Conservation (phyloP, 2,888 invertebrate species). For the Agrotis segetum region DNA sequence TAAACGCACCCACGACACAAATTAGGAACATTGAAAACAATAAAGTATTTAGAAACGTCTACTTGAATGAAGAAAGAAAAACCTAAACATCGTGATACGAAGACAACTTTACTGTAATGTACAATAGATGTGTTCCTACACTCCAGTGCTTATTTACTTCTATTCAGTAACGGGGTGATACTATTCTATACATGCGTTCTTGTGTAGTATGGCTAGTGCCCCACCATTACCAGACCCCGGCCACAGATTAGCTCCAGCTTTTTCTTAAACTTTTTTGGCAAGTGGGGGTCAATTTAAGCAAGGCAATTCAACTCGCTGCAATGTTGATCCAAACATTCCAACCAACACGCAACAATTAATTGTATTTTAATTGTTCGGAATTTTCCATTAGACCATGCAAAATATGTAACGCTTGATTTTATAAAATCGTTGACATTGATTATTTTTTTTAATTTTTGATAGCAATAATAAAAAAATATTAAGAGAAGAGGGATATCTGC, state of each 20-base stretch:
- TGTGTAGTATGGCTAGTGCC: not conserved
- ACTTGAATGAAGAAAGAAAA: slow-evolving; percentile 2
- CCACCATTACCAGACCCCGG: not conserved
- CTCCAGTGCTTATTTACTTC: slow-evolving; percentile 10
- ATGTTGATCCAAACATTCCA: not conserved
- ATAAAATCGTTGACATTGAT: too few relatives aligned
- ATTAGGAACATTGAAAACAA: not conserved
- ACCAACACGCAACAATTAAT: slow-evolving; percentile 4
- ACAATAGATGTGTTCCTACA: not conserved
- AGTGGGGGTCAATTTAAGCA: not conserved
- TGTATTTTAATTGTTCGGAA: not conserved
- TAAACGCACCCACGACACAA: too few relatives aligned
- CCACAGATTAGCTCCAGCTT: too few relatives aligned
- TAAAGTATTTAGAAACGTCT: not conserved
- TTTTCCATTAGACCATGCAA: too few relatives aligned
- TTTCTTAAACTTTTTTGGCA: not conserved
- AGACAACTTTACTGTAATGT: too few relatives aligned
- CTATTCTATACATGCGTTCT: not conserved
- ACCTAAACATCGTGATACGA: slow-evolving; percentile 9
- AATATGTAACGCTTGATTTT: too few relatives aligned
- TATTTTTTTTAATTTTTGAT: too few relatives aligned
- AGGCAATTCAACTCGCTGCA: not conserved
- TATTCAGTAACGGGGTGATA: not conserved
- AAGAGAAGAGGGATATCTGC: too few relatives aligned
- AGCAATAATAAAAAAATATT: too few relatives aligned